Conservation (phyloP, 1,140 invertebrate genomes). For the Pseudomyrmex dendroicus region DNA sequence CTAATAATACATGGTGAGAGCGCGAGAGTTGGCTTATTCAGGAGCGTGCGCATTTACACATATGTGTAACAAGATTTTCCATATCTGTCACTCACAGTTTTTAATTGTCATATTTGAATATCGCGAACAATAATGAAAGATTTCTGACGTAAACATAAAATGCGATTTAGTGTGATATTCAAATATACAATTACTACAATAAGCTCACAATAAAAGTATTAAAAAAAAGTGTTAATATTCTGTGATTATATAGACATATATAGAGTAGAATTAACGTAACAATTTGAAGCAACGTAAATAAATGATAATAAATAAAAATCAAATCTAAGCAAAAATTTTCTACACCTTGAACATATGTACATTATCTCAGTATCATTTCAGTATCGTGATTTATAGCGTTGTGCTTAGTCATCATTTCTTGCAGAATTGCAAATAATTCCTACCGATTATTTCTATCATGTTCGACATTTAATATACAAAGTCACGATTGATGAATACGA, state of each 20-base stretch:
- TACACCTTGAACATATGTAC: background rate
- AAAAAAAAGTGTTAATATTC: background rate
- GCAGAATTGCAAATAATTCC: conserved; percentile 42
- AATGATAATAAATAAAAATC: background rate
- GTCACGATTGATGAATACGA: conserved; percentile 24
- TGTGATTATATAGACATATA: background rate
- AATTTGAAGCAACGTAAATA: background rate
- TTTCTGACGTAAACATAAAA: no score
- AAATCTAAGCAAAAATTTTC: background rate
- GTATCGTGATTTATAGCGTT: background rate
- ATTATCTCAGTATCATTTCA: background rate
- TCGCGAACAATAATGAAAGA: no score
- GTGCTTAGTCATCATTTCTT: conserved; percentile 46
- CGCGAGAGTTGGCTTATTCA: no score
- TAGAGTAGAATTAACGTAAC: background rate
- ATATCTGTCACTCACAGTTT: no score
- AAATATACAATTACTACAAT: no score
- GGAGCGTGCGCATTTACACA: no score
- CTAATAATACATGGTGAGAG: no score
- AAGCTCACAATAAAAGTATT: no score
- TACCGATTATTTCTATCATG: background rate
- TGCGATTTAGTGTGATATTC: no score
- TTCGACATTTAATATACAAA: conserved; percentile 15
- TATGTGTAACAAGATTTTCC: no score
- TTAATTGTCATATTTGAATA: no score